phyloP scores from a whole-genome alignment of 2,888 invertebrate genomes.

The Lithophane semibrunnea region DNA sequence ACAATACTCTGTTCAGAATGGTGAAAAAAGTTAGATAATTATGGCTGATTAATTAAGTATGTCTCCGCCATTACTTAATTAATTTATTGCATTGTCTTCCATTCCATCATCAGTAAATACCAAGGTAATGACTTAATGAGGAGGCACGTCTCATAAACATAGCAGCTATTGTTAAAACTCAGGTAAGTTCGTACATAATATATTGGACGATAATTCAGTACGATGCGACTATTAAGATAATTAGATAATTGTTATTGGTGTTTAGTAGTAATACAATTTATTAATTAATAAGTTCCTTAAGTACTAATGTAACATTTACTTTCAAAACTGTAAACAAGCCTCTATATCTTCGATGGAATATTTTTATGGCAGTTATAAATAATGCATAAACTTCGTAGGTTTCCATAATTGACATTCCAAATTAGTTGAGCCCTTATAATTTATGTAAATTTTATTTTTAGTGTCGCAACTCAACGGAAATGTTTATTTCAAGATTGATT shows the following conservation, averaged over 20 bases:
- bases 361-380: conserved; percentile 34
- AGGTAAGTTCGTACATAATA: background rate
- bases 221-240: conserved; percentile 17
- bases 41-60: conserved; percentile 2
- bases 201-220: conserved; percentile 18
- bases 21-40: background rate
- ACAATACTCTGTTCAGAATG: background rate
- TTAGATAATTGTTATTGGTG: conserved; percentile 27
- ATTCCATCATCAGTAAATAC: conserved; percentile 32
- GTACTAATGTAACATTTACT: conserved; percentile 1
- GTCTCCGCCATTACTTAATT: background rate
- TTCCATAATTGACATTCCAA: conserved; percentile 33
- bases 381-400: conserved; percentile 25
- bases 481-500: conserved; percentile 7
- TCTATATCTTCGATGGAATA: conserved; percentile 33
- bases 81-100: conserved; percentile 9
- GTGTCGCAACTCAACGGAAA: conserved; percentile 15
- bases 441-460: conserved; percentile 35
- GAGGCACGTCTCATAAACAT: background rate
- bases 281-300: conserved; percentile 3
- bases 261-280: conserved; percentile 1
- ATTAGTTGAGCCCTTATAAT: conserved; percentile 11
- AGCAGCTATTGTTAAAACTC: conserved; percentile 22
- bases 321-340: conserved; percentile 26
- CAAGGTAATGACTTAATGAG: background rate